Evolutionary conservation across 2,113 vertebrate genomes (phyloP), one percentile per base, ranked within the genome.

Genomic region (Gallinago undulata): DNA sequence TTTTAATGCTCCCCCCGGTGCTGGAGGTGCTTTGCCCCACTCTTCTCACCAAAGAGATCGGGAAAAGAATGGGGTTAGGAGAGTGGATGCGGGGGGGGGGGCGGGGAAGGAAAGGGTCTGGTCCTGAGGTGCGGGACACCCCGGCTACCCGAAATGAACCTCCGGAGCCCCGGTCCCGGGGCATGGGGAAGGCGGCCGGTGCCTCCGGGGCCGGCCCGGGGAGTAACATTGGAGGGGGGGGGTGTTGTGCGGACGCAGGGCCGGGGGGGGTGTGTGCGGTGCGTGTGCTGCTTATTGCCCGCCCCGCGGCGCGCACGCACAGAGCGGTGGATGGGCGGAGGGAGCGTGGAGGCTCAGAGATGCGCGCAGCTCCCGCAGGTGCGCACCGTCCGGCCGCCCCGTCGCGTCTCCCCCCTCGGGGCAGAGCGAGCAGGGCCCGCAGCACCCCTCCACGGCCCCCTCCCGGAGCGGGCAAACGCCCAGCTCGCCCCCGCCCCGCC

Each of bases 51-150:
- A 3, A 6, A 64, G 17, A 5, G 10, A 16, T 13, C 16, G 6
- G 41, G 24, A 19, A 25, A 31, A 28, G 31, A 10, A 33, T 0
- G 9, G 28, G 5, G 6, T 16, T 28, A 33, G 8, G 28, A 25
- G 51, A 70, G 30, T 8, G 8, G 25, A 45, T 37, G 37, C 39
- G 39, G 39, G 39, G 39, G 39, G 39, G 10, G 4, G 37, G 50
- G 22, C 15, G 45, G 13, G 12, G 35, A 48, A n/a, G 39, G 22
- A 21, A 76, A 25, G 6, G 14, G 7, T 15, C 21, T 1, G 1
- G 8, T 8, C 63, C 11, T 6, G 27, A 62, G 9, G 7, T 8
- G 35, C 0, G 13, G 43, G 64, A 9, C 14, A 24, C 0, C 21
- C 10, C 10, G 16, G 15, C 30, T 72, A 41, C 50, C 28, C 28